These are phyloP conservation scores for Cassiopea xamachana DNA, from an alignment of 30 jellyfish, hydroid and myxozoan species.

Conservation along the genomic window DNA sequence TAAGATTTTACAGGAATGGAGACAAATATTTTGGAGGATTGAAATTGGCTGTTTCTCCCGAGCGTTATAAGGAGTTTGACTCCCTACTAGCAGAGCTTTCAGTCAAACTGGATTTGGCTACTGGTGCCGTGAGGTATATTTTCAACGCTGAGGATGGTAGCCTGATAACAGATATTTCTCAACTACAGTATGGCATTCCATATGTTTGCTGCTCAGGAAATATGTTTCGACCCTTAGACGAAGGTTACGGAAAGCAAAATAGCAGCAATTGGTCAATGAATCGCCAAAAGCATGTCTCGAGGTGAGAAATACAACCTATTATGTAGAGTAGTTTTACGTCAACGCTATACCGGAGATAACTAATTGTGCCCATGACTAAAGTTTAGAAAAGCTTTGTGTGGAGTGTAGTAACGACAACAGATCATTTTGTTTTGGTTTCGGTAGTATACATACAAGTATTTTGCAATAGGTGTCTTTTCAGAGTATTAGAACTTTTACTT, in stretches of 20 bases:
- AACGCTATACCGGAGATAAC: too few species aligned
- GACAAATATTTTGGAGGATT: conserved; percentile 93
- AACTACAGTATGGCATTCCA: conserved; percentile 92
- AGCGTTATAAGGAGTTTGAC: conserved; percentile 90
- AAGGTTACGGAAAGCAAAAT: conserved; percentile 88
- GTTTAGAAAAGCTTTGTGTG: too few species aligned
- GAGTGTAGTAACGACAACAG: too few species aligned
- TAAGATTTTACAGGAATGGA: conserved; percentile 92
- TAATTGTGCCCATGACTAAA: too few species aligned
- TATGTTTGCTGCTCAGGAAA: conserved; percentile 94
- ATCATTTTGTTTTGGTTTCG: too few species aligned
- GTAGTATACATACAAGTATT: too few species aligned
- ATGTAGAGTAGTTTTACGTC: not conserved
- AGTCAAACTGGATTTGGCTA: conserved; percentile 80
- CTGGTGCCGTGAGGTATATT: conserved; percentile 96
- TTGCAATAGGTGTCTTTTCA: too few species aligned
- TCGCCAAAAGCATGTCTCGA: conserved; percentile 52
- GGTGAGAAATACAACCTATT: conserved; percentile 18
- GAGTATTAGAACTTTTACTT: too few species aligned
- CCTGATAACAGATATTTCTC: conserved; percentile 92
- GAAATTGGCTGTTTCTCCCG: conserved; percentile 94
- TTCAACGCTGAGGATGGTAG: conserved; percentile 94
- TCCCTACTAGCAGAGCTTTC: conserved; percentile 93
- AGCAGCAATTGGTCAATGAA: conserved; percentile 86
- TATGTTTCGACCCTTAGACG: conserved; percentile 90